Evolutionary conservation across 2,888 invertebrate species (phyloP).

Genomic region (Cabera pusaria): DNA sequence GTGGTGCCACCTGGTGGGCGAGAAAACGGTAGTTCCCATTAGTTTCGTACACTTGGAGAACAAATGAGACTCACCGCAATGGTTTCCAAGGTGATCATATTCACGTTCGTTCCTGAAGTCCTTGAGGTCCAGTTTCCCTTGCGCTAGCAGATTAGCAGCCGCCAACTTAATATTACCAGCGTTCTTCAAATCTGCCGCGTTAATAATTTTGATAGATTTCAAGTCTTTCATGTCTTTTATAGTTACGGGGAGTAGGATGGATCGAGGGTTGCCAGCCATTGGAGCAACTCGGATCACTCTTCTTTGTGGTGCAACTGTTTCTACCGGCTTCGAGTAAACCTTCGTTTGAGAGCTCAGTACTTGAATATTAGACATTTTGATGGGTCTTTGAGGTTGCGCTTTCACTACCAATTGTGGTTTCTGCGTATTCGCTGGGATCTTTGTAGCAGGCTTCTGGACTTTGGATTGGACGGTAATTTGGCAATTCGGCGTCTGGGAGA

Average conservation of each 20-base stretch:
- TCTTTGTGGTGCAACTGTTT: constrained; percentile 68
- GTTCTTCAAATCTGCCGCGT: constrained; percentile 83
- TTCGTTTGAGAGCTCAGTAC: constrained; percentile 68
- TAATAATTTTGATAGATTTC: constrained; percentile 88
- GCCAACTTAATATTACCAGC: constrained; percentile 80
- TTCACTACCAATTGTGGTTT: constrained; percentile 74
- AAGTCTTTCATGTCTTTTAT: constrained; percentile 88
- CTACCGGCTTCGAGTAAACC: constrained; percentile 74
- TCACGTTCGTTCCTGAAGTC: constrained; percentile 64
- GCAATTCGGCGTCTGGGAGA: constrained; percentile 69
- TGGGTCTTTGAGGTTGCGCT: constrained; percentile 70
- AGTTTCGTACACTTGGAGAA: neutral
- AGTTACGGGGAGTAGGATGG: constrained; percentile 88
- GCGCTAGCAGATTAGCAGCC: constrained; percentile 75
- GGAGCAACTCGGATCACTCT: constrained; percentile 73
- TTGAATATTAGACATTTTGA: constrained; percentile 74
- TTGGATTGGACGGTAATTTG: constrained; percentile 68
- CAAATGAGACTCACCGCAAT: constrained; percentile 59
- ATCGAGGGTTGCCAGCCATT: constrained; percentile 82
- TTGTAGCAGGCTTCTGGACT: constrained; percentile 67
- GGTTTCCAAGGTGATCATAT: constrained; percentile 59
- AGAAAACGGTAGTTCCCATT: too few species aligned
- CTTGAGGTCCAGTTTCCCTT: constrained; percentile 71
- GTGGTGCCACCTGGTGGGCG: too few species aligned
- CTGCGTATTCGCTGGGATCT: constrained; percentile 46